Base-by-base conservation (phyloP, 1,140 invertebrate species). In the Drosophila watanabei region DNA sequence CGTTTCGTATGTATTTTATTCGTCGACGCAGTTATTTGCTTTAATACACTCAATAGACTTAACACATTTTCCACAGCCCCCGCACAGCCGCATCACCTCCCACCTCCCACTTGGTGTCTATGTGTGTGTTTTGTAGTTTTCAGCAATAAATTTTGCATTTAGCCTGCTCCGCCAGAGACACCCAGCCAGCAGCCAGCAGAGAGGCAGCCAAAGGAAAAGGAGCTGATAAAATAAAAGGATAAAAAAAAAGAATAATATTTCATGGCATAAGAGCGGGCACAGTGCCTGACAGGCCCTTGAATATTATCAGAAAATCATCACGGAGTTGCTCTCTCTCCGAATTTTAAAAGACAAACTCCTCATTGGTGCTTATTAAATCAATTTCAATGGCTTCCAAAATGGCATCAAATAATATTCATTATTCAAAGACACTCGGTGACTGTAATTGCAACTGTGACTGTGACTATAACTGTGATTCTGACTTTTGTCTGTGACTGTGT, bases 1-100 rank as follows among this genome's bases (percentile, higher is more conserved):
- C 62, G 35, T 65, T 43, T 37, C 70, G 76, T 64, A 75, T 89
- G 85, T 88, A 88, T 89, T 89, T 89, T 79, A 89, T 89, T 79
- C 81, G 81, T 75, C 87, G 66, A 79, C 77, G 86, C 82, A 90
- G 86, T 90, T 90, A 90, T 90, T 90, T 89, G 86, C 86, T 90
- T 90, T 89, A 89, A 89, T 89, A 89, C 86, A 89, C 86, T 89
- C 86, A 89, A 89, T 89, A 90, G 86, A 89, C 86, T 89, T 89
- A 89, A 89, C 86, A 89, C 86, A 89, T 90, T 90, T 89, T 86
- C 79, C 79, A 90, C 75, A 79, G 75, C 86, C 83, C 66, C 39
- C 32, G 10, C 10, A 20, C n/a, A 30, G 13, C 28, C 33, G n/a
- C 49, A 14, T 28, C 30, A 30, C 35, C 14, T 58, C 51, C 35